Base-by-base conservation (phyloP, 2,888 invertebrate species). In the Drosophila aldrichi region DNA sequence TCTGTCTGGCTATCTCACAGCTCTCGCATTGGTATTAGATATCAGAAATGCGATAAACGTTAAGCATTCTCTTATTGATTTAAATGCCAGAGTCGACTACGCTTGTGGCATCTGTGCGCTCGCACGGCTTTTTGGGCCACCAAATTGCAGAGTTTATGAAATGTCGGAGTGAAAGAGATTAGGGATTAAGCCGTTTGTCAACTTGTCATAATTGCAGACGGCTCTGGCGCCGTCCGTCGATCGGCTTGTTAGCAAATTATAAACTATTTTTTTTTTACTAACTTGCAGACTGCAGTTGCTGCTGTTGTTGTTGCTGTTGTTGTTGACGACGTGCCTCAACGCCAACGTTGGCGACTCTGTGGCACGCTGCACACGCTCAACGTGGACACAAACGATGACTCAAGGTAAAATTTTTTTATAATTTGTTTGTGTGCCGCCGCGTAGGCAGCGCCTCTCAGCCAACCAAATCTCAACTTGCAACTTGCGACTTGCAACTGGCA, bases 171-270 rank as follows among this genome's bases (percentile, higher is more conserved):
- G 82, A 74, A 74, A 70, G 79, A 88, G 86, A 90, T 86, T 90
- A 86, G 89, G n/a, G 86, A 86, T 86, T 86, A 86, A 86, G 86
- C 87, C 89, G 86, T 86, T 86, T 86, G 86, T 88, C 86, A 86
- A 86, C 89, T 86, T 90, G 86, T 86, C 86, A 86, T 86, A 86
- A 86, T 83, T 86, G 84, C 81, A 84, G 82, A 75, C 82, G 61
- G 52, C 64, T 51, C 58, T 56, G 66, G 65, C 73, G 52, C 52
- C 36, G 89, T 89, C 89, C 36, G 89, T 89, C 89, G 74, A 78
- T 81, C 82, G 88, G 69, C 84, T 84, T 89, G 84, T 84, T 89
- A 84, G 85, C 84, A 84, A 84, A 84, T 84, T 84, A 84, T 84
- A 88, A 84, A 87, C 61, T 71, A n/a, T 77, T 82, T 70, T 60